These are phyloP conservation scores for Thereva nobilitata DNA, from an alignment of 2,888 invertebrate species.

Conservation along the genomic window DNA sequence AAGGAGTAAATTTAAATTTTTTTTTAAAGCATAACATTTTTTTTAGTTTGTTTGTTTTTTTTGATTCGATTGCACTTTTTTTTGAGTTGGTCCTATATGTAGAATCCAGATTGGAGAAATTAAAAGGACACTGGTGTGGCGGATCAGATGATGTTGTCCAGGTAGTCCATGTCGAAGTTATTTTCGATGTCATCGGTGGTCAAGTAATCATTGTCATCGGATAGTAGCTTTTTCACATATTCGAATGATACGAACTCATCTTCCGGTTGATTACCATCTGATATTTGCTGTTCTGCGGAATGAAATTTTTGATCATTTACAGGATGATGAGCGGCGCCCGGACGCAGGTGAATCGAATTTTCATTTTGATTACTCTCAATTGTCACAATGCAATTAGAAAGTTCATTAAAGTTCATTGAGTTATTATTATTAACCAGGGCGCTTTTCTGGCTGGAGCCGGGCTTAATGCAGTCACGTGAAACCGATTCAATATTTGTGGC, in stretches of 20 bases:
- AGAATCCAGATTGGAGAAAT: no score
- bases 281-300: conserved; percentile 32
- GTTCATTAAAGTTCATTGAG: conserved; percentile 60
- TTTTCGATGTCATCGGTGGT: conserved; percentile 46
- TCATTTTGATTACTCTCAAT: conserved; percentile 54
- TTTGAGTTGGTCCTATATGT: no score
- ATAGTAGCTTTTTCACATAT: conserved; percentile 57
- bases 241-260: conserved; percentile 58
- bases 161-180: conserved; percentile 56
- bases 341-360: conserved; percentile 44
- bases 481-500: conserved; percentile 33
- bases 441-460: background rate
- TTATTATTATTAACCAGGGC: conserved; percentile 51
- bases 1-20: no score
- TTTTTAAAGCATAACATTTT: no score
- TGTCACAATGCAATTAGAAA: conserved; percentile 59
- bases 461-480: conserved; percentile 23
- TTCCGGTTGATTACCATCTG: conserved; percentile 36
- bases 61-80: no score
- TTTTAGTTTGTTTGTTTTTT: no score
- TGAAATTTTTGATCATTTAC: conserved; percentile 3
- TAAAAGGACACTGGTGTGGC: background rate
- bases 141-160: conserved; percentile 45
- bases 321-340: conserved; percentile 29
- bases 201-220: conserved; percentile 52